Percentiles rank a stretch among this genome's conserved stretches.
These are phyloP conservation scores for Malurus alboscapulatus DNA, from an alignment of 2,113 vertebrate genomes.

Conservation along the genomic window DNA sequence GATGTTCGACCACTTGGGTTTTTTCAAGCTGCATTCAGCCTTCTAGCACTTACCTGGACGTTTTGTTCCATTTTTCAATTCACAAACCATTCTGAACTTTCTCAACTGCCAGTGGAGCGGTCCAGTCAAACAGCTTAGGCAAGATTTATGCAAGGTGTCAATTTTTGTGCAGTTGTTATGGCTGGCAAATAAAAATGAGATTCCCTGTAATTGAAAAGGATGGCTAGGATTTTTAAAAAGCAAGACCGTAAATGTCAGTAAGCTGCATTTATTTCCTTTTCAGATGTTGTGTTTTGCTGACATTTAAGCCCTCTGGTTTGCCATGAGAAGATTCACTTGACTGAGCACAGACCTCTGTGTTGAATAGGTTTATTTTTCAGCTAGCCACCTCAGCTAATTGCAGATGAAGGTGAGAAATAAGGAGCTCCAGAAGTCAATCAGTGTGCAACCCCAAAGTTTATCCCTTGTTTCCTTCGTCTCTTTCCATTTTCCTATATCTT, in stretches of 20 bases:
- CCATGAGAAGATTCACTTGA: background rate
- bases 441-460: background rate
- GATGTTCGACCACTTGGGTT: background rate
- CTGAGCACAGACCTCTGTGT: background rate
- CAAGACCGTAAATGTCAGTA: background rate
- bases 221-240: background rate
- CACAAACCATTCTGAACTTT: background rate
- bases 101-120: background rate
- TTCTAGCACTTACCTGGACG: background rate
- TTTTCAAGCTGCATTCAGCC: background rate
- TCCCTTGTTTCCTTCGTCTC: rapidly evolving
- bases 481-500: background rate
- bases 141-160: background rate
- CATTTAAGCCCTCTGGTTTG: background rate
- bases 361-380: background rate
- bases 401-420: background rate
- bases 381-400: background rate
- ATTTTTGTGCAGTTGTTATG: background rate
- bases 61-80: background rate
- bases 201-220: background rate
- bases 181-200: background rate
- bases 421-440: background rate
- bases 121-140: background rate
- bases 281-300: background rate
- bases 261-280: background rate